phyloP scores from a whole-genome alignment of 2,797 vertebrate species.

The Sebastes nivosus region DNA sequence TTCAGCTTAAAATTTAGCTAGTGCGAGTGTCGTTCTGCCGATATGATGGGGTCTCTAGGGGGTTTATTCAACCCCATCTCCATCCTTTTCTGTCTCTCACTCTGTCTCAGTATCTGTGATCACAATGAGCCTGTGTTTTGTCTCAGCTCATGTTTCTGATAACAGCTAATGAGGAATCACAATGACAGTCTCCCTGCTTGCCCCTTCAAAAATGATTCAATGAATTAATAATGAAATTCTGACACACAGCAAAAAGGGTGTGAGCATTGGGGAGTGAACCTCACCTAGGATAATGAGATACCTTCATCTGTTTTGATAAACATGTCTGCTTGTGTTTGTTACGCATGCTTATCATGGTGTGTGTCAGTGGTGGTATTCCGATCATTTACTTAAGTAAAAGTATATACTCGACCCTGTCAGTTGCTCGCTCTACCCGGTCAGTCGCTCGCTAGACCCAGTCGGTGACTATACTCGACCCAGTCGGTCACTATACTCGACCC shows the following conservation, averaged over 20 bases:
- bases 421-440: too few species aligned
- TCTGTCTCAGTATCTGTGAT: conserved; percentile 40
- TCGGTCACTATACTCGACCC: too few species aligned
- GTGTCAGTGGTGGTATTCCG: not conserved
- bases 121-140: conserved; percentile 44
- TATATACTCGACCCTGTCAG: too few species aligned
- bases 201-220: conserved; percentile 41
- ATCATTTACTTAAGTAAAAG: not conserved
- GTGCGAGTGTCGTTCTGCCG: conserved; percentile 1
- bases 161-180: conserved; percentile 68
- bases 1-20: conserved; percentile 6
- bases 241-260: conserved; percentile 26
- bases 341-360: not conserved
- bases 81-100: conserved; percentile 1
- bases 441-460: too few species aligned
- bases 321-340: not conserved
- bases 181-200: conserved; percentile 28
- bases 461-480: too few species aligned
- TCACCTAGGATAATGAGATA: conserved; percentile 26
- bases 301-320: not conserved
- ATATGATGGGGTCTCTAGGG: conserved; percentile 38
- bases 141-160: conserved; percentile 63
- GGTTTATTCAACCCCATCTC: conserved; percentile 10
- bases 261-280: not conserved
- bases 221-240: conserved; percentile 51